phyloP scores from a whole-genome alignment of 2,888 invertebrate genomes.

The Blastobasis lacticolella region DNA sequence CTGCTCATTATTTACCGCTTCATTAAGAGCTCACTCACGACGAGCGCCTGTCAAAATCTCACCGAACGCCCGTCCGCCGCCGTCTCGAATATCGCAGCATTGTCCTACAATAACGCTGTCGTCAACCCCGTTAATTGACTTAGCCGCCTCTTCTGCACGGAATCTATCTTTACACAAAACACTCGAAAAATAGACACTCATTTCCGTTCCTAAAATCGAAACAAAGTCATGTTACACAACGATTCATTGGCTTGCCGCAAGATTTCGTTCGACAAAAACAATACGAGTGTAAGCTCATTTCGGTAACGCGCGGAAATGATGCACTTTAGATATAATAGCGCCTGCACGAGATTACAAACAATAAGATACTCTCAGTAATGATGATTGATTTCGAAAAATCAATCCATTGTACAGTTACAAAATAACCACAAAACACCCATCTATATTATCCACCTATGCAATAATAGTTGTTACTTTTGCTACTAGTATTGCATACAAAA shows the following conservation, averaged over 20 bases:
- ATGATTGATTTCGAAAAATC: slow-evolving; percentile 59
- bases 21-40: slow-evolving; percentile 69
- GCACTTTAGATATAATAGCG: slow-evolving; percentile 45
- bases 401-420: slow-evolving; percentile 59
- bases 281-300: slow-evolving; percentile 43
- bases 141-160: slow-evolving; percentile 26
- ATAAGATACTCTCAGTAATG: slow-evolving; percentile 48
- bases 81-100: slow-evolving; percentile 60
- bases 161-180: slow-evolving; percentile 8
- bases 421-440: slow-evolving; percentile 23
- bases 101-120: slow-evolving; percentile 67
- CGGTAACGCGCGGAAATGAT: slow-evolving; percentile 56
- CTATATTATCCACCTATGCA: too few relatives aligned
- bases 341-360: slow-evolving; percentile 52
- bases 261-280: slow-evolving; percentile 49
- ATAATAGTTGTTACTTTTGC: too few relatives aligned
- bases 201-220: slow-evolving; percentile 34
- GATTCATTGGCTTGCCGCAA: slow-evolving; percentile 43
- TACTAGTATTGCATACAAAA: too few relatives aligned
- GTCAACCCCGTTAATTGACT: slow-evolving; percentile 64
- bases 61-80: slow-evolving; percentile 49
- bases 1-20: slow-evolving; percentile 71
- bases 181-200: slow-evolving; percentile 28
- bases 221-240: slow-evolving; percentile 39
- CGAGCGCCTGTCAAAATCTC: slow-evolving; percentile 65